These are phyloP conservation scores for Pelvicachromis taeniatus DNA, from an alignment of 2,113 vertebrate genomes.

Conservation along the genomic window DNA sequence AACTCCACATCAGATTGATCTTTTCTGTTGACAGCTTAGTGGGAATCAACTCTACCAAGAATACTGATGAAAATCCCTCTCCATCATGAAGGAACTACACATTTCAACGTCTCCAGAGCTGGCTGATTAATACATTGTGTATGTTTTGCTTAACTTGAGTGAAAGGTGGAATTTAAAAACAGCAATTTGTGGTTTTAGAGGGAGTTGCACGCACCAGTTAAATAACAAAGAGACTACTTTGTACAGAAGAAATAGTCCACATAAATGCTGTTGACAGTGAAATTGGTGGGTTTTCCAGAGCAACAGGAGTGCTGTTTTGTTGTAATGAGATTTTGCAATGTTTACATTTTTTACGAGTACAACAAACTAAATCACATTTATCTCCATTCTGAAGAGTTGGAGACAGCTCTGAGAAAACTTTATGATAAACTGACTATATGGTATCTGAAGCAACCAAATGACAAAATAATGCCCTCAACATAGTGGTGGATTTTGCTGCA, in stretches of 20 bases:
- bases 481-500: neutral
- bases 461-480: neutral
- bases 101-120: neutral
- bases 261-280: neutral
- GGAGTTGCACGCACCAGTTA: neutral
- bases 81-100: neutral
- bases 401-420: neutral
- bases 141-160: neutral
- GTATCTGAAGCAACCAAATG: neutral
- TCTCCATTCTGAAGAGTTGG: neutral
- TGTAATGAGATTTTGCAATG: neutral
- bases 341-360: neutral
- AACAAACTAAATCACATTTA: neutral
- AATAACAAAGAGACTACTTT: slow-evolving; percentile 1
- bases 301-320: neutral
- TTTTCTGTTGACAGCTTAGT: neutral
- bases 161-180: neutral
- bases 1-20: neutral
- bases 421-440: neutral
- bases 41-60: neutral
- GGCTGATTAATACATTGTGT: neutral
- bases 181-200: slow-evolving; percentile 21
- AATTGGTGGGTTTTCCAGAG: neutral
- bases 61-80: neutral
- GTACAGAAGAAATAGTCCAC: neutral